phyloP scores from a whole-genome alignment of 1,140 invertebrate species.

The Ostrea denselamellosa region DNA sequence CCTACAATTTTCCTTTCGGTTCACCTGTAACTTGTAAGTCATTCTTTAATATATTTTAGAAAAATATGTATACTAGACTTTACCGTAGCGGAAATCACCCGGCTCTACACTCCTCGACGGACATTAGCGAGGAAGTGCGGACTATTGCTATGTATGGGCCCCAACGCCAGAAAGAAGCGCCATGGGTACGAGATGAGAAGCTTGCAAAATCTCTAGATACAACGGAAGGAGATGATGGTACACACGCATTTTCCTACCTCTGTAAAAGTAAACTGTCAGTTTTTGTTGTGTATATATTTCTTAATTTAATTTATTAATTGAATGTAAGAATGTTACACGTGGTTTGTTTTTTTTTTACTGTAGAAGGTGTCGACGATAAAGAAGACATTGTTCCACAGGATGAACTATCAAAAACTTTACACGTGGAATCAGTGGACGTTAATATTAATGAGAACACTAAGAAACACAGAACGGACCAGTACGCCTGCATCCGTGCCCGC shows the following conservation, averaged over 20 bases:
- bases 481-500: conserved; percentile 84
- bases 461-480: conserved; percentile 87
- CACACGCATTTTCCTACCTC: not conserved
- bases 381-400: not conserved
- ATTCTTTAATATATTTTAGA: not conserved
- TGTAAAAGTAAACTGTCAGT: too few relatives aligned
- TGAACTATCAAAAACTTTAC: conserved; percentile 15
- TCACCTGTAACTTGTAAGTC: not conserved
- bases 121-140: not conserved
- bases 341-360: too few relatives aligned
- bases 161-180: not conserved
- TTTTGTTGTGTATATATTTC: too few relatives aligned
- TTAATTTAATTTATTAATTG: too few relatives aligned
- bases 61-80: conserved; percentile 17
- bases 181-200: conserved; percentile 3
- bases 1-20: not conserved
- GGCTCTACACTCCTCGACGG: not conserved
- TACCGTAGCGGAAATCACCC: conserved; percentile 1
- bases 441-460: conserved; percentile 52
- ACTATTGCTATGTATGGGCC: conserved; percentile 5
- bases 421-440: conserved; percentile 44
- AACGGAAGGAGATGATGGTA: not conserved
- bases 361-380: not conserved
- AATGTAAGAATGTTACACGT: too few relatives aligned
- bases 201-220: not conserved